A percentile compares a stretch with the other conserved stretches of the same genome.
Evolutionary conservation across 2,888 invertebrate species (phyloP).

Genomic region (Plagodis pulveraria): DNA sequence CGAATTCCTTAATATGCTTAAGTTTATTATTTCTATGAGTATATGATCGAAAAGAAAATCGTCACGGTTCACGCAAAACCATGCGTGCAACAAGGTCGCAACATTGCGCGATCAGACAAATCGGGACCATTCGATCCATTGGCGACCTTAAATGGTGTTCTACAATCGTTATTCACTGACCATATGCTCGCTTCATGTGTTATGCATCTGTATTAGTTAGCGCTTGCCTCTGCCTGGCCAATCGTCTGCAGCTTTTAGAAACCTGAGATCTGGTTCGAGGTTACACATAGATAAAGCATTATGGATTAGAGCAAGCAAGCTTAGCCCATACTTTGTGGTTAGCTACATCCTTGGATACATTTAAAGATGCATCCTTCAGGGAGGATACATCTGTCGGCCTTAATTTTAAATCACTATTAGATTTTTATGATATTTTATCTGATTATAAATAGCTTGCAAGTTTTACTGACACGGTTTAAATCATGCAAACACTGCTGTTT

Average conservation of each 20-base stretch:
- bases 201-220: slow-evolving; percentile 28
- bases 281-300: slow-evolving; percentile 7
- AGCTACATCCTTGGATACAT: no score
- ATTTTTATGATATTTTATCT: background rate
- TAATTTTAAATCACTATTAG: background rate
- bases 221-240: slow-evolving; percentile 12
- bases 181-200: slow-evolving; percentile 47
- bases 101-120: slow-evolving; percentile 23
- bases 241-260: slow-evolving; percentile 6
- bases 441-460: no score
- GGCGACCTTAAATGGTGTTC: slow-evolving; percentile 40
- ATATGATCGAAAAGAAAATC: no score
- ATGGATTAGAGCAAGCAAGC: background rate
- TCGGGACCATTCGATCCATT: slow-evolving; percentile 25
- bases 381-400: no score
- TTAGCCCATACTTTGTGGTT: background rate
- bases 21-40: no score
- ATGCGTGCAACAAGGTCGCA: slow-evolving; percentile 23
- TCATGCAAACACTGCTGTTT: no score
- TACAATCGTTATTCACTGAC: slow-evolving; percentile 51
- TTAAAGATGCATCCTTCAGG: background rate
- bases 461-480: no score
- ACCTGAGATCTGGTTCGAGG: slow-evolving; percentile 23
- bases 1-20: no score
- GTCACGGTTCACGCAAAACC: background rate